Evolutionary conservation across 2,888 invertebrate species (phyloP), one percentile per base, ranked within the genome.

Genomic region (Trichacis sp.): DNA sequence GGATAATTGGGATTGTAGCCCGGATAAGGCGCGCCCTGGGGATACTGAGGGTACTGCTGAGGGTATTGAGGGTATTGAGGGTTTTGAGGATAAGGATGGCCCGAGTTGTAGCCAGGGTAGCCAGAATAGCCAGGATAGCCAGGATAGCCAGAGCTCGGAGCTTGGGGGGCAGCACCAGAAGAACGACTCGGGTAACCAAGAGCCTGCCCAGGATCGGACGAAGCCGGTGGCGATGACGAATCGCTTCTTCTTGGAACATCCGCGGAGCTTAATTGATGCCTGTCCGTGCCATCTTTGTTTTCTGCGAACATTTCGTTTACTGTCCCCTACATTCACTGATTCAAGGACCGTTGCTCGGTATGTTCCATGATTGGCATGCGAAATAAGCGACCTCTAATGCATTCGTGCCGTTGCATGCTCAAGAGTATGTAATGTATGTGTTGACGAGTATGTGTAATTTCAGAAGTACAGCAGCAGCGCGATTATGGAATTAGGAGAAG

Each of bases 251-350:
- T n/a, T n/a, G n/a, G n/a, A n/a, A n/a, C n/a, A n/a, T n/a, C n/a
- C n/a, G n/a, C n/a, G n/a, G n/a, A n/a, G n/a, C n/a, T n/a, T n/a
- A n/a, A n/a, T n/a, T n/a, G n/a, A n/a, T n/a, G n/a, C n/a, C n/a
- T n/a, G n/a, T n/a, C n/a, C n/a, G n/a, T n/a, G 4, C 65, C 77
- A 14, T 73, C 75, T 54, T 74, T 68, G 67, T 73, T 64, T 14
- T 82, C 83, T 83, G 82, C 67, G 75, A 82, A 82, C 77, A 83
- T 74, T 74, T 77, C 77, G 71, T 65, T 51, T 70, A 72, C 75
- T 75, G 64, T 74, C 69, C 70, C 64, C 73, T 71, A 72, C n/a
- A 71, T 57, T 73, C 61, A 52, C 42, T 50, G 46, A 20, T 58
- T 50, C 19, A 40, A 55, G 49, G n/a, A 51, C 24, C 33, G 19